Evolutionary conservation across 2,797 vertebrate genomes (phyloP).

Genomic region (Anguilla marmorata): DNA sequence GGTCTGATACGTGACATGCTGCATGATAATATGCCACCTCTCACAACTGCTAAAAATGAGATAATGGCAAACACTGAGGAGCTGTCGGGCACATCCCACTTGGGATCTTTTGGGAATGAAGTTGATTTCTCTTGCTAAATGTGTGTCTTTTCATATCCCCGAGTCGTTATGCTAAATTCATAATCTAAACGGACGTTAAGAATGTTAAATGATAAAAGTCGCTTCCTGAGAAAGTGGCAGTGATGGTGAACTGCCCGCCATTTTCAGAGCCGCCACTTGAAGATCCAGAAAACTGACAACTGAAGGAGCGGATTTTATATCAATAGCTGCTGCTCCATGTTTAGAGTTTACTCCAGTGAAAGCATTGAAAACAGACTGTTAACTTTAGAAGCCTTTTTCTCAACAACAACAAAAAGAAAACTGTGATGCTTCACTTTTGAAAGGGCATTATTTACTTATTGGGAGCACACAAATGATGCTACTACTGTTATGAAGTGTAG

Average conservation of each 20-base stretch:
- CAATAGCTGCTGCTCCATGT: not conserved
- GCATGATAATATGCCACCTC: not conserved
- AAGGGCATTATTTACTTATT: not conserved
- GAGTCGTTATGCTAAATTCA: not conserved
- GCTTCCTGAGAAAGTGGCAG: not conserved
- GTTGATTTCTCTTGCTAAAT: not conserved
- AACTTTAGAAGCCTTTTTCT: not conserved
- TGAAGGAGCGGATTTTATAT: not conserved
- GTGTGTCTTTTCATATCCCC: not conserved
- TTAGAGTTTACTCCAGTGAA: not conserved
- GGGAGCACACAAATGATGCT: not conserved
- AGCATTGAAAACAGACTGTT: not conserved
- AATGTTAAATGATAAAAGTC: not conserved
- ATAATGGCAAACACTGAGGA: not conserved
- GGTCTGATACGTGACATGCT: not conserved
- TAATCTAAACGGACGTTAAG: not conserved
- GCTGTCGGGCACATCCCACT: not conserved
- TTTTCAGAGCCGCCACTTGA: not conserved
- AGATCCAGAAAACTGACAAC: not conserved
- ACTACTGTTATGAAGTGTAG: not conserved
- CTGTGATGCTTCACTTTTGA: not conserved
- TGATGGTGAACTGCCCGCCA: not conserved
- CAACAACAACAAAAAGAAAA: not conserved
- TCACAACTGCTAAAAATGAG: not conserved
- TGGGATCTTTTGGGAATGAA: not conserved